These are phyloP conservation scores for Sebastes aleutianus DNA, from an alignment of 2,797 vertebrate genomes.

Conservation along the genomic window DNA sequence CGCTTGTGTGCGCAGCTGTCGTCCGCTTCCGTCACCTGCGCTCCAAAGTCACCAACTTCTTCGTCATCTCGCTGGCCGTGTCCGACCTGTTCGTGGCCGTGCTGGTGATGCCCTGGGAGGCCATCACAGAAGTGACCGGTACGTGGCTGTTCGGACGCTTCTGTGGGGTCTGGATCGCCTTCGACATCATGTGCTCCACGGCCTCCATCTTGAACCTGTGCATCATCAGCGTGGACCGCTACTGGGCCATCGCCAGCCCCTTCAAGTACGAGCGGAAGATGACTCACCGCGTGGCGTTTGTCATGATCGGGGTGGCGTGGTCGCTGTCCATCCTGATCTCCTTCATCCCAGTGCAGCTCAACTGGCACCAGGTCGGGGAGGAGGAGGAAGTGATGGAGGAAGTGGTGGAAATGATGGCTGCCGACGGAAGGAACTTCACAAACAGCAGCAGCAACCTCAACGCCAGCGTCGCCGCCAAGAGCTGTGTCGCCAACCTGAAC, in stretches of 20 bases:
- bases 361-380: conserved; percentile 79
- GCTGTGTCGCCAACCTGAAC: conserved; percentile 83
- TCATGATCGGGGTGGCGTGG: conserved; percentile 83
- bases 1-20: conserved; percentile 82
- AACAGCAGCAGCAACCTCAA: conserved; percentile 23
- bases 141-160: conserved; percentile 85
- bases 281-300: conserved; percentile 78
- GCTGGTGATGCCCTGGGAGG: conserved; percentile 88
- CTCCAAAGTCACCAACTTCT: conserved; percentile 87
- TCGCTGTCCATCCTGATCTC: conserved; percentile 85
- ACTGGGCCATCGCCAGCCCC: conserved; percentile 85
- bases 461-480: conserved; percentile 36
- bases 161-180: conserved; percentile 86
- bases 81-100: conserved; percentile 86
- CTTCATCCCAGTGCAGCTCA: conserved; percentile 85
- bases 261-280: conserved; percentile 82
- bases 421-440: background rate
- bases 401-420: background rate
- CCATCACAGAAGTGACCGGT: conserved; percentile 75
- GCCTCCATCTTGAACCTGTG: conserved; percentile 87
- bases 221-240: conserved; percentile 86
- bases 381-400: conserved; percentile 40
- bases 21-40: conserved; percentile 82
- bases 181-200: conserved; percentile 87
- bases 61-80: conserved; percentile 84